A percentile compares a stretch with the other conserved stretches of the same genome.
phyloP scores from a whole-genome alignment of 2,113 vertebrate genomes.

The Hiodon tergisus region DNA sequence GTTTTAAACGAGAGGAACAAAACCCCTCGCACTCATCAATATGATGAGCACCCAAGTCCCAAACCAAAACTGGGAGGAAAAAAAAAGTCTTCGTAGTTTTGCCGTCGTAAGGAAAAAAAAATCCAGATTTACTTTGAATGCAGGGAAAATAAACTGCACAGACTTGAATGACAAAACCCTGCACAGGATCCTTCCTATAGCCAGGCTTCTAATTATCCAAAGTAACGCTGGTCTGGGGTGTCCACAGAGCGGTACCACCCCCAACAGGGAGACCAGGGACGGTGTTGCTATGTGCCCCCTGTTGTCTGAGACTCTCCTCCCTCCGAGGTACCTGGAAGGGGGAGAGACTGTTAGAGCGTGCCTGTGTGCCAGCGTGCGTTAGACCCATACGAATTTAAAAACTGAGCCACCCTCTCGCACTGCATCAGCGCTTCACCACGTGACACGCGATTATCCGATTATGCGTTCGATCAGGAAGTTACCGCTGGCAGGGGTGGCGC shows the following conservation, averaged over 20 bases:
- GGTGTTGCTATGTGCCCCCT: constrained; percentile 39
- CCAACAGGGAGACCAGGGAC: background rate
- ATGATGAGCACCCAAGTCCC: constrained; percentile 96
- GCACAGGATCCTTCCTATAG: constrained; percentile 73
- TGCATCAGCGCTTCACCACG: background rate
- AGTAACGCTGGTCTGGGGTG: constrained; percentile 69
- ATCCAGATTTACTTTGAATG: constrained; percentile 67
- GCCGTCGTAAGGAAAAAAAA: constrained; percentile 62
- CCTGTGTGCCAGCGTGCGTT: no score
- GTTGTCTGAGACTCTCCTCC: constrained; percentile 71
- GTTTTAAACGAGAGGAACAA: constrained; percentile 42
- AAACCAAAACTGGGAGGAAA: constrained; percentile 77
- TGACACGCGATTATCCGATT: background rate
- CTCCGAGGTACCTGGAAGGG: constrained; percentile 71
- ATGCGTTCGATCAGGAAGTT: constrained; percentile 25
- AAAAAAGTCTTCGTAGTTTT: constrained; percentile 80
- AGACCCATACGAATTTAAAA: no score
- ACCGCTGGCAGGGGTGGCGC: constrained; percentile 62
- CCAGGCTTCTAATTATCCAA: constrained; percentile 68
- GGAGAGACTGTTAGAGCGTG: background rate
- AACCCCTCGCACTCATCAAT: constrained; percentile 88
- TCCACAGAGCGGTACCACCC: constrained; percentile 67
- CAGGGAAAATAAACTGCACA: constrained; percentile 68
- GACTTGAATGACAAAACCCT: constrained; percentile 62
- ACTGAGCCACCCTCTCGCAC: background rate